phyloP scores from a whole-genome alignment of 1,140 invertebrate species.

The Brachystomella parvula region DNA sequence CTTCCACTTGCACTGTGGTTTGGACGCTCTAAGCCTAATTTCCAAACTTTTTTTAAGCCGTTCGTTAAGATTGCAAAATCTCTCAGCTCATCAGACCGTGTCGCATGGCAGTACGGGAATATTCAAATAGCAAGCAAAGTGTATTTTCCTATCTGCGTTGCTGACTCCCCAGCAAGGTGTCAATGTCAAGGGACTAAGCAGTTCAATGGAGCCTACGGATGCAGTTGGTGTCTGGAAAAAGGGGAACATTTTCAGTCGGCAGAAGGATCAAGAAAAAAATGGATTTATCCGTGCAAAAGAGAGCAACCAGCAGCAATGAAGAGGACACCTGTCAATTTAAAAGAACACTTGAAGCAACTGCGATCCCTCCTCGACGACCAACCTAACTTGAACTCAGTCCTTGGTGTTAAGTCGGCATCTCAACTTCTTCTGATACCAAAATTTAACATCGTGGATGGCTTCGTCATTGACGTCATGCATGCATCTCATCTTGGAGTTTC shows the following conservation, averaged over 20 bases:
- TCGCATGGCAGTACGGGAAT: constrained; percentile 8
- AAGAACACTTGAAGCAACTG: background rate
- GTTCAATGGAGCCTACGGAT: constrained; percentile 26
- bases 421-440: constrained; percentile 27
- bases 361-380: background rate
- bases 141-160: constrained; percentile 4
- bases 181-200: constrained; percentile 18
- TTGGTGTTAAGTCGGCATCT: constrained; percentile 15
- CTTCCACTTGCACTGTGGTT: constrained; percentile 36
- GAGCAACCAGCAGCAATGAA: background rate
- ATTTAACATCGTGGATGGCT: constrained; percentile 34
- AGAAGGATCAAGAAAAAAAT: background rate
- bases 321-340: background rate
- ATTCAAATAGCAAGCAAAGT: background rate
- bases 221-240: constrained; percentile 23
- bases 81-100: background rate
- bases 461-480: constrained; percentile 38
- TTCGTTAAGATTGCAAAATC: constrained; percentile 4
- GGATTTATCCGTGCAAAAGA: constrained; percentile 20
- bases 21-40: constrained; percentile 19
- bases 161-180: constrained; percentile 26
- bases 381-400: background rate
- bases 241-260: constrained; percentile 23
- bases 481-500: constrained; percentile 23
- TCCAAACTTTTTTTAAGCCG: constrained; percentile 14